Evolutionary conservation across 2,113 vertebrate genomes (phyloP), one percentile per base, ranked within the genome.

Genomic region (Panurus biarmicus): DNA sequence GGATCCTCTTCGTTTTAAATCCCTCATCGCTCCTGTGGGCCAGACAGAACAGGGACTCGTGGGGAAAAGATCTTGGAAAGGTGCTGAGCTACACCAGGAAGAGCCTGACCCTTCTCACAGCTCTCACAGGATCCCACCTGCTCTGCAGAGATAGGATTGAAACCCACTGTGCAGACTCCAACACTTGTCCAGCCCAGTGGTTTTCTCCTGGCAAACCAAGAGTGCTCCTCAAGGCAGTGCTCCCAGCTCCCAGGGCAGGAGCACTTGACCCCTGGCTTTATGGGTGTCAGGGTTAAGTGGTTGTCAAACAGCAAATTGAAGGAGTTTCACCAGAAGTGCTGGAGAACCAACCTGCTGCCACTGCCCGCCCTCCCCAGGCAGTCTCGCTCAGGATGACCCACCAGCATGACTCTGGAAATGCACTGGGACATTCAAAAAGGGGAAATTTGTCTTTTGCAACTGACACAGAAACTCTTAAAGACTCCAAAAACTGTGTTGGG

Each of bases 1-100:
- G 97, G 87, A 99, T 97, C 58, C 96, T 97, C 93, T 98, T 98
- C 7, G 98, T 98, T 97, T 98, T 99, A 44, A 97, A 96, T 9
- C 94, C 97, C 9, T 99, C 98, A 1, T 98, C 98, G 3, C 87
- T 98, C 97, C 99, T 99, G 92, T 7, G 3, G 70, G 56, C 20
- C 95, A 97, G 89, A 89, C 29, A 87, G 65, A 76, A 87, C 7
- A 60, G n/a, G 42, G 25, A 54, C 3, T 18, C 0, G 2, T 40
- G 36, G 57, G 69, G 74, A 72, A 60, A 56, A 51, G 19, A 74
- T 25, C 70, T 40, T 35, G 36, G 85, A 50, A 4, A 4, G 2
- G 29, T 21, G 22, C 36, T 50, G 53, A 77, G 36, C 56, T 14
- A 6, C 1, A 5, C 0, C 0, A 14, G 26, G 33, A 36, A 60